phyloP scores from a whole-genome alignment of 30 jellyfish, hydroid and myxozoan genomes.

The Pelagia noctiluca region DNA sequence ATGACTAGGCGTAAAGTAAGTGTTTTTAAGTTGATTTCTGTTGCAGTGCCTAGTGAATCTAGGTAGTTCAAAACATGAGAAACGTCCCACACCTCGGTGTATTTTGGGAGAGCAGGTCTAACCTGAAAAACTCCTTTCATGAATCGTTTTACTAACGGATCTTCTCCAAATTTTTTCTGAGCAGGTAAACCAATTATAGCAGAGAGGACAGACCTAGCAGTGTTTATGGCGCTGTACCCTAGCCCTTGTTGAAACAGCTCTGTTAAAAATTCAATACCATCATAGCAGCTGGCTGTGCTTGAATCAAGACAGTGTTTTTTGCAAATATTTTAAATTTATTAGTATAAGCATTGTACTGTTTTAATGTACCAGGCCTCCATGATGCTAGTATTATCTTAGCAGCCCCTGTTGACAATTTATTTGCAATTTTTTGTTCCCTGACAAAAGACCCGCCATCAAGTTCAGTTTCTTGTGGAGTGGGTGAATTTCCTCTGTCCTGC shows the following conservation, averaged over 20 bases:
- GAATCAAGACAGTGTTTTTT: not conserved
- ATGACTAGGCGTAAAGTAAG: conserved; percentile 7
- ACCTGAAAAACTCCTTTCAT: too few species aligned
- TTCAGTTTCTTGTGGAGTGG: conserved; percentile 24
- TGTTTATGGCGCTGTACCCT: not conserved
- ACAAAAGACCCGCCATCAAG: conserved; percentile 40
- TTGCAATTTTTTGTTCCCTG: conserved; percentile 24
- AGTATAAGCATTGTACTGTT: conserved; percentile 22
- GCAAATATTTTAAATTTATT: not conserved
- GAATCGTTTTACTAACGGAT: too few species aligned
- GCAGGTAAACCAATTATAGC: too few species aligned
- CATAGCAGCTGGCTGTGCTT: too few species aligned
- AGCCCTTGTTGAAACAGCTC: not conserved
- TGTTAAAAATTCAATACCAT: not conserved
- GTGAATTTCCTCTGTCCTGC: conserved; percentile 18
- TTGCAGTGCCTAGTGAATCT: not conserved
- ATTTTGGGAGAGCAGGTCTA: too few species aligned
- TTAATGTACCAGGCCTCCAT: conserved; percentile 56
- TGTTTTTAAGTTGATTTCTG: not conserved
- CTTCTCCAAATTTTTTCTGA: too few species aligned
- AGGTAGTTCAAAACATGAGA: too few species aligned
- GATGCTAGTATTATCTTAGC: conserved; percentile 20
- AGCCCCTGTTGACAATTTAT: conserved; percentile 7
- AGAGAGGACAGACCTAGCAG: not conserved
- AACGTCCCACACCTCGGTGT: not conserved